A percentile compares a stretch with the other conserved stretches of the same genome.
Conservation (phyloP, 2,888 invertebrate genomes). For the Tachina lurida region DNA sequence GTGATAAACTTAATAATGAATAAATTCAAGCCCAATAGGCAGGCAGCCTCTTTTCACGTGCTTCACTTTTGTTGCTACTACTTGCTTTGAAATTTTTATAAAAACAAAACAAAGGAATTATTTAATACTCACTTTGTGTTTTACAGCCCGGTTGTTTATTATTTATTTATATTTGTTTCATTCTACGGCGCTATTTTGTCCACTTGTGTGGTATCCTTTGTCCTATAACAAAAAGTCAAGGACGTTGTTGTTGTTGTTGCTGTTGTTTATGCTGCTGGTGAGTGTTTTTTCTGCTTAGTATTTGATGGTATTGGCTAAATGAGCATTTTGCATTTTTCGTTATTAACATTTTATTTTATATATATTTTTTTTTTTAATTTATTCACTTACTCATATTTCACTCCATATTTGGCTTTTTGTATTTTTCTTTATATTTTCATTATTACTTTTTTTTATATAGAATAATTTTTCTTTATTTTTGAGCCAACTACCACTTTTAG, state of each 20-base stretch:
- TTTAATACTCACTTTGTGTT: slow-evolving; percentile 47
- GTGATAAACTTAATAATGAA: slow-evolving; percentile 1
- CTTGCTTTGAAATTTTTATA: slow-evolving; percentile 10
- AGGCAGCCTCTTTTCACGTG: not conserved
- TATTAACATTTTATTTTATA: slow-evolving; percentile 22
- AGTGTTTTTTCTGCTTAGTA: not conserved
- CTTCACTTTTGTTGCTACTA: not conserved
- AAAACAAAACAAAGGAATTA: not conserved
- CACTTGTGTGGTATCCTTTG: slow-evolving; percentile 30
- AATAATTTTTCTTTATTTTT: slow-evolving; percentile 16
- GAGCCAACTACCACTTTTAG: slow-evolving; percentile 45
- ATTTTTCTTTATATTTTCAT: slow-evolving; percentile 11
- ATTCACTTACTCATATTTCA: not conserved
- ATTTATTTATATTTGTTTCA: slow-evolving; percentile 8
- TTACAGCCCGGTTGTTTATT: not conserved
- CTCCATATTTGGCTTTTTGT: slow-evolving; percentile 8
- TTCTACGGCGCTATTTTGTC: slow-evolving; percentile 46
- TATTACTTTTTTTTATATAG: slow-evolving; percentile 13
- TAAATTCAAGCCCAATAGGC: slow-evolving; percentile 38
- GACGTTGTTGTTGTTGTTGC: not conserved
- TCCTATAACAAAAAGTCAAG: slow-evolving; percentile 19
- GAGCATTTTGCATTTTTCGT: slow-evolving; percentile 26
- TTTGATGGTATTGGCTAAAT: slow-evolving; percentile 40
- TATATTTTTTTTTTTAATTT: not conserved
- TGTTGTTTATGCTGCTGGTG: slow-evolving; percentile 2